phyloP scores from a whole-genome alignment of 2,797 vertebrate genomes.

The Eulemur albifrons region DNA sequence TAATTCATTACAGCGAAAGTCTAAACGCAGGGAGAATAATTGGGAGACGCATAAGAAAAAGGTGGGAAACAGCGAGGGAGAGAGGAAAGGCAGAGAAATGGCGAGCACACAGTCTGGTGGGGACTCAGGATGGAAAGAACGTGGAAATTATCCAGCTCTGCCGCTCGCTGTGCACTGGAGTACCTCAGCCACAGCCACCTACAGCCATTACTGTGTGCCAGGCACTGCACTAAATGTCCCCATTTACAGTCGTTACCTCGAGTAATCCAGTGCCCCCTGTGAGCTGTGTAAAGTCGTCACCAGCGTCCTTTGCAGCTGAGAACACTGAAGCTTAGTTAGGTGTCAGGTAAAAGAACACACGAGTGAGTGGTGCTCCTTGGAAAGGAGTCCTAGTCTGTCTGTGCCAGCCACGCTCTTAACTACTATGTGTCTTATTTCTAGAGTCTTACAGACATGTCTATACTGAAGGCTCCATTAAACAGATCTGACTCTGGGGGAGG shows the following conservation, averaged over 20 bases:
- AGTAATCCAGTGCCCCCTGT: not conserved
- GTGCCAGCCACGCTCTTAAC: not conserved
- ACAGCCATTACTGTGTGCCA: rapidly evolving
- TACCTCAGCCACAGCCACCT: not conserved
- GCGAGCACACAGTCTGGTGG: rapidly evolving
- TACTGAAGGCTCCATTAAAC: not conserved
- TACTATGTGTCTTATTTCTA: not conserved
- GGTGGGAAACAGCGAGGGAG: not conserved
- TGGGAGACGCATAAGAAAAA: not conserved
- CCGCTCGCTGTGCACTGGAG: not conserved
- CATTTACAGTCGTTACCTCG: not conserved
- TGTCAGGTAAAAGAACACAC: not conserved
- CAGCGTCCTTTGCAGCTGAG: not conserved
- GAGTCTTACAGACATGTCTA: not conserved
- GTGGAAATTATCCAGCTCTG: not conserved
- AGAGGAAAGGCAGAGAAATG: not conserved
- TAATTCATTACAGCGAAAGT: not conserved
- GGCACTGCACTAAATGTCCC: no score
- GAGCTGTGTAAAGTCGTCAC: not conserved
- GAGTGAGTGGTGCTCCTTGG: not conserved
- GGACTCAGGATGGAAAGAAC: not conserved
- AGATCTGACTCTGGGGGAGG: not conserved
- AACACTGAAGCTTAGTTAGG: not conserved
- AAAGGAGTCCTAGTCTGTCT: not conserved
- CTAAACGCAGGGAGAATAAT: not conserved